Evolutionary conservation across 2,888 invertebrate genomes (phyloP).

Genomic region (Plagiodera versicolora): DNA sequence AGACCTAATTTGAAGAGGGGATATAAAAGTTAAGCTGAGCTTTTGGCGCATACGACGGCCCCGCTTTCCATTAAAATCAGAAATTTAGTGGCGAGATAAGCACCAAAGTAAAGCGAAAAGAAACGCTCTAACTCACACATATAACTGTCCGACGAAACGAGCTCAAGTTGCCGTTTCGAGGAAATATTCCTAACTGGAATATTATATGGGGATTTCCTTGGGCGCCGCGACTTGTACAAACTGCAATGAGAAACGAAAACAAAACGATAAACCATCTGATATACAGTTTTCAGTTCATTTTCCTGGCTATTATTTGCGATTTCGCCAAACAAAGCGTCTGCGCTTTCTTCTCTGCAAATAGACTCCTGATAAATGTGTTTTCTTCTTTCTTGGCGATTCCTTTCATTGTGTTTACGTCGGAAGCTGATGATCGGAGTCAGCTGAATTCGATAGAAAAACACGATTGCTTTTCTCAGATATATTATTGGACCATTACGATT

Average conservation of each 20-base stretch:
- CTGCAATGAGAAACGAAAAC: conserved; percentile 53
- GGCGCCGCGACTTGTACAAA: conserved; percentile 49
- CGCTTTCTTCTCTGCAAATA: conserved; percentile 42
- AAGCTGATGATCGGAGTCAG: conserved; percentile 8
- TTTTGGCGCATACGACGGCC: conserved; percentile 55
- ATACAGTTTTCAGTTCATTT: conserved; percentile 54
- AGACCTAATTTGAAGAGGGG: conserved; percentile 55
- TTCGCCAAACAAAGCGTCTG: conserved; percentile 48
- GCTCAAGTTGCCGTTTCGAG: conserved; percentile 50
- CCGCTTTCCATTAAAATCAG: conserved; percentile 62
- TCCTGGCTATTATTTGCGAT: conserved; percentile 49
- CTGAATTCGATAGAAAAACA: background rate
- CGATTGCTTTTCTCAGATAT: background rate
- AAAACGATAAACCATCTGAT: conserved; percentile 54
- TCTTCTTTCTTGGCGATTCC: conserved; percentile 22
- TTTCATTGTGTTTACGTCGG: conserved; percentile 4
- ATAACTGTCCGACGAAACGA: conserved; percentile 54
- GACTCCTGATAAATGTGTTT: conserved; percentile 38
- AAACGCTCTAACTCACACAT: conserved; percentile 55
- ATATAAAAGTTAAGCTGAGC: conserved; percentile 52
- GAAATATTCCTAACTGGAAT: conserved; percentile 51
- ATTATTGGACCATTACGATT: background rate
- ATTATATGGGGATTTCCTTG: conserved; percentile 48
- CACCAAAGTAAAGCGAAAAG: conserved; percentile 55
- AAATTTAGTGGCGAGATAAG: conserved; percentile 62